phyloP scores from a whole-genome alignment of 1,140 invertebrate species.

The Drosophila guanche region DNA sequence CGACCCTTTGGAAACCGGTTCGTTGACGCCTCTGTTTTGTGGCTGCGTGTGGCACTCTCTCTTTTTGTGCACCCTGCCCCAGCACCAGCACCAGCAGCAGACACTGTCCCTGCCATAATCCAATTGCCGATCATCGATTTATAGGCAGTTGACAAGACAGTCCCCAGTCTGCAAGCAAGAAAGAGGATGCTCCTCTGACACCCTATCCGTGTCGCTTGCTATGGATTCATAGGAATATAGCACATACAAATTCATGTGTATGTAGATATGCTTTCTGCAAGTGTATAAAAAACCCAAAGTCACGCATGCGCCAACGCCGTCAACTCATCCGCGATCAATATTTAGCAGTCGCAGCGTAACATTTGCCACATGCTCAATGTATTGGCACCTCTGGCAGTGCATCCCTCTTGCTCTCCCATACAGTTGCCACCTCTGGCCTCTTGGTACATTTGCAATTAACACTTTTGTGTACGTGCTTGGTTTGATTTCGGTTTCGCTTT shows the following conservation, averaged over 20 bases:
- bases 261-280: too few relatives aligned
- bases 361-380: slow-evolving; percentile 14
- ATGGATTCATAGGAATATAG: too few relatives aligned
- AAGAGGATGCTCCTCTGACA: not conserved
- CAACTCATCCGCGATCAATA: too few relatives aligned
- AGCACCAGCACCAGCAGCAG: slow-evolving; percentile 4
- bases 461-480: slow-evolving; percentile 78
- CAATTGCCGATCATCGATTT: slow-evolving; percentile 72
- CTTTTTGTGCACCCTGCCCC: slow-evolving; percentile 46
- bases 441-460: slow-evolving; percentile 79
- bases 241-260: too few relatives aligned
- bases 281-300: too few relatives aligned
- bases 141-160: slow-evolving; percentile 2
- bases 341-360: slow-evolving; percentile 5
- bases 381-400: slow-evolving; percentile 34
- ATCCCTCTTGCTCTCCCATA: not conserved
- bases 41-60: slow-evolving; percentile 75
- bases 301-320: too few relatives aligned
- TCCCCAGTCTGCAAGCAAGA: not conserved
- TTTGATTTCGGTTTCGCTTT: slow-evolving; percentile 53
- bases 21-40: slow-evolving; percentile 64
- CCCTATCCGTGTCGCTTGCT: too few relatives aligned
- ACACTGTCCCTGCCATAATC: slow-evolving; percentile 48
- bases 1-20: slow-evolving; percentile 76
- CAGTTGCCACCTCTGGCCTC: slow-evolving; percentile 22